Evolutionary conservation across 1,140 invertebrate species (phyloP).

Genomic region (Drosophila trapezifrons): DNA sequence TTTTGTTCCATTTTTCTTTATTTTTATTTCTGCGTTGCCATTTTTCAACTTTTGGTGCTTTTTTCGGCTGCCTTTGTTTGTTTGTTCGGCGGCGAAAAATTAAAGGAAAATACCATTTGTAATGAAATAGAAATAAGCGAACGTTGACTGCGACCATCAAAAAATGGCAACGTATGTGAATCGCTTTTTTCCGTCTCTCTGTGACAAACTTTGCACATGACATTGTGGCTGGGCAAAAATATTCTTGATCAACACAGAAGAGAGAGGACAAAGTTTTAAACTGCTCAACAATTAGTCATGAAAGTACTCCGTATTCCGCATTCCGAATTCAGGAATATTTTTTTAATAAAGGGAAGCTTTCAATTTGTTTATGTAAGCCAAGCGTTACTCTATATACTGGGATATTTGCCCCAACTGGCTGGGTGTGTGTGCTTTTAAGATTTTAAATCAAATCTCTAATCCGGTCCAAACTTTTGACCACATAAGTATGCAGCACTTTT

Average conservation of each 20-base stretch:
- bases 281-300: slow-evolving; percentile 42
- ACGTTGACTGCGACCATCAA: slow-evolving; percentile 41
- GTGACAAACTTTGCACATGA: slow-evolving; percentile 20
- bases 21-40: slow-evolving; percentile 37
- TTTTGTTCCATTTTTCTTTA: slow-evolving; percentile 3
- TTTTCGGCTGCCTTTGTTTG: slow-evolving; percentile 55
- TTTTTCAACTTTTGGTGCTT: slow-evolving; percentile 57
- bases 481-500: slow-evolving; percentile 68
- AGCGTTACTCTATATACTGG: background rate
- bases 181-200: background rate
- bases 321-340: slow-evolving; percentile 10
- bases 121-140: slow-evolving; percentile 72
- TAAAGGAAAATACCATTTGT: slow-evolving; percentile 71
- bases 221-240: slow-evolving; percentile 10
- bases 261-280: slow-evolving; percentile 34
- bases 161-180: slow-evolving; percentile 13
- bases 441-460: slow-evolving; percentile 39
- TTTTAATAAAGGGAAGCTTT: slow-evolving; percentile 7
- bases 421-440: slow-evolving; percentile 36
- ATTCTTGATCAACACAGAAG: slow-evolving; percentile 10
- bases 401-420: slow-evolving; percentile 23
- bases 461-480: slow-evolving; percentile 41
- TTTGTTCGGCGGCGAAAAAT: slow-evolving; percentile 69
- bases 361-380: slow-evolving; percentile 45
- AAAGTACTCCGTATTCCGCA: slow-evolving; percentile 22